phyloP scores from a whole-genome alignment of 2,113 vertebrate genomes.

The Cololabis saira region DNA sequence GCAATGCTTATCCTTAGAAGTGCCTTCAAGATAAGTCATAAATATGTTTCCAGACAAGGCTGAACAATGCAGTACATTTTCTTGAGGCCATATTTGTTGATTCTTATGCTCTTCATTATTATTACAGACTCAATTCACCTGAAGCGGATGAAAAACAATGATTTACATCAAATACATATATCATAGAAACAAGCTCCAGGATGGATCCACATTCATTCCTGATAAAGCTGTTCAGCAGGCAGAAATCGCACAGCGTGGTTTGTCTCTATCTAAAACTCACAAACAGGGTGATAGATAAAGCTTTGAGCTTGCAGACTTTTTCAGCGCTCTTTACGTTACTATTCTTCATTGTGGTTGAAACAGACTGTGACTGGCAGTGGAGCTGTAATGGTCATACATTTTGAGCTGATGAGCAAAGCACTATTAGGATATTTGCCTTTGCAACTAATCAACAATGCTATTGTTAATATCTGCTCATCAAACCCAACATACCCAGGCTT shows the following conservation, averaged over 20 bases:
- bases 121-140: conserved; percentile 3
- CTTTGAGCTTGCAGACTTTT: not conserved
- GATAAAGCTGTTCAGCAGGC: not conserved
- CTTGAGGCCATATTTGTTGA: not conserved
- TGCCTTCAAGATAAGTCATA: not conserved
- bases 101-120: not conserved
- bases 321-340: not conserved
- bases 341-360: not conserved
- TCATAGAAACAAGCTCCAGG: not conserved
- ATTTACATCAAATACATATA: not conserved
- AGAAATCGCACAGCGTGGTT: not conserved
- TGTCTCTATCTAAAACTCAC: not conserved
- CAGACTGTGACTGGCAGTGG: not conserved
- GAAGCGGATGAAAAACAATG: not conserved
- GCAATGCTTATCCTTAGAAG: not conserved
- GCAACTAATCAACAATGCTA: not conserved
- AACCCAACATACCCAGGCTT: not conserved
- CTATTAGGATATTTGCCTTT: not conserved
- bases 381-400: not conserved
- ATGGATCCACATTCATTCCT: not conserved
- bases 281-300: not conserved
- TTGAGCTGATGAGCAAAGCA: not conserved
- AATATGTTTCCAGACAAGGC: not conserved
- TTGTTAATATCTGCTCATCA: not conserved
- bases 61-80: not conserved